phyloP scores from a whole-genome alignment of 2,797 vertebrate genomes.

The Galaxias olidus region DNA sequence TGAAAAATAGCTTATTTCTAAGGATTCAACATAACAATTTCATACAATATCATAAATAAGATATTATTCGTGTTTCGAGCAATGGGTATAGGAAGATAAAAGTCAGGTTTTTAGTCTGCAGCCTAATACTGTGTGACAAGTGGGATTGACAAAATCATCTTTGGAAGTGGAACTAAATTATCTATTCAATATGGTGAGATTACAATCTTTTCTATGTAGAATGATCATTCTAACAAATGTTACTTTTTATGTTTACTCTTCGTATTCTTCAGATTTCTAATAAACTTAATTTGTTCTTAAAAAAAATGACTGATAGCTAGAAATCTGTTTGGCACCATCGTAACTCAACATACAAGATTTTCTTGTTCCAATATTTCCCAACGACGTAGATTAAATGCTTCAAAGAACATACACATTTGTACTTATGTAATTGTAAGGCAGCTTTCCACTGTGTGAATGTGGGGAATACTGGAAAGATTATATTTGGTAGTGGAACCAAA shows the following conservation, averaged over 20 bases:
- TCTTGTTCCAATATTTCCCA: background rate
- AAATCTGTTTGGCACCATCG: background rate
- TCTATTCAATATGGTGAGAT: slow-evolving; percentile 13
- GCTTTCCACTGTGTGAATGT: slow-evolving; percentile 18
- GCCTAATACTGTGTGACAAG: slow-evolving; percentile 18
- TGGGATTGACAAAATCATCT: background rate
- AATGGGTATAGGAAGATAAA: background rate
- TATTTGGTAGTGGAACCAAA: slow-evolving; percentile 29
- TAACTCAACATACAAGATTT: background rate
- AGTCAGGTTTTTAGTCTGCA: background rate
- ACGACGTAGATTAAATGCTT: background rate
- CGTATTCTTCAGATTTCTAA: background rate
- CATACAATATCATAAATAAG: background rate
- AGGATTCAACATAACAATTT: background rate
- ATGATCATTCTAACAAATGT: background rate
- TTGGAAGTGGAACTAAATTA: slow-evolving; percentile 28
- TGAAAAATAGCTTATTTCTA: background rate
- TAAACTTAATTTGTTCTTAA: background rate
- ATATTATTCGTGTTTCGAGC: background rate
- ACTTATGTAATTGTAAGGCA: background rate
- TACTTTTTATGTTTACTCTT: too few relatives aligned
- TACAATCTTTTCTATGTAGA: background rate
- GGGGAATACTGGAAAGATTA: slow-evolving; percentile 12
- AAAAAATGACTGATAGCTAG: background rate
- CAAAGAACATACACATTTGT: background rate